These are phyloP conservation scores for Ispidina picta DNA, from an alignment of 2,797 vertebrate species.

Conservation along the genomic window DNA sequence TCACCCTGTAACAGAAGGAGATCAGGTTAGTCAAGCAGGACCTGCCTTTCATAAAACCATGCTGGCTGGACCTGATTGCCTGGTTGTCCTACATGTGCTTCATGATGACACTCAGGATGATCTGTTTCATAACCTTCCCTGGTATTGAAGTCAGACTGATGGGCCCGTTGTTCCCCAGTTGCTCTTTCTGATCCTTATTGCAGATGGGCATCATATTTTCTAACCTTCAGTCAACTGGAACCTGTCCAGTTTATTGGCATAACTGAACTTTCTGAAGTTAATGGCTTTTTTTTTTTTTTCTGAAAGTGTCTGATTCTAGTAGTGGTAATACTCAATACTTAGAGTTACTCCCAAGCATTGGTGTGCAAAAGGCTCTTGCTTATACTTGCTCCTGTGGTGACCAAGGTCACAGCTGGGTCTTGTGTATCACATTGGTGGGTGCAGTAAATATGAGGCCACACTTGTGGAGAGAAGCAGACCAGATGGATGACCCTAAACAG, in stretches of 20 bases:
- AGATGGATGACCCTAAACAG: neutral
- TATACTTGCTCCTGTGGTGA: neutral
- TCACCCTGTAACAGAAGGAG: too few relatives aligned
- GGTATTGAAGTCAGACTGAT: too few relatives aligned
- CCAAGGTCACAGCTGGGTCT: neutral
- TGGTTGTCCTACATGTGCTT: too few relatives aligned
- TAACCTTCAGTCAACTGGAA: too few relatives aligned
- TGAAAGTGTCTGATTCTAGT: neutral
- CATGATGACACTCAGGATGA: too few relatives aligned
- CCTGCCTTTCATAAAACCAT: too few relatives aligned
- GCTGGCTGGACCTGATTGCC: too few relatives aligned
- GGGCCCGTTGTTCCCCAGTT: too few relatives aligned
- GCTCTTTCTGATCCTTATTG: too few relatives aligned
- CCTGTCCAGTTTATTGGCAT: neutral
- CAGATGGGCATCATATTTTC: too few relatives aligned
- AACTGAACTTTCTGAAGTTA: neutral
- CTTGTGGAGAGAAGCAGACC: neutral
- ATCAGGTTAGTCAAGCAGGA: too few relatives aligned
- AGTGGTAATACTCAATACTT: neutral
- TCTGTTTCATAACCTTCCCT: too few relatives aligned
- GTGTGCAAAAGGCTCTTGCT: neutral
- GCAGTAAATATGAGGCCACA: neutral
- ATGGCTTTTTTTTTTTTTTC: neutral
- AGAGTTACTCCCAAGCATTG: neutral
- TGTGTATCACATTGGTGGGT: neutral